phyloP scores from a whole-genome alignment of 2,888 invertebrate genomes.

The Polymixis flavicincta region DNA sequence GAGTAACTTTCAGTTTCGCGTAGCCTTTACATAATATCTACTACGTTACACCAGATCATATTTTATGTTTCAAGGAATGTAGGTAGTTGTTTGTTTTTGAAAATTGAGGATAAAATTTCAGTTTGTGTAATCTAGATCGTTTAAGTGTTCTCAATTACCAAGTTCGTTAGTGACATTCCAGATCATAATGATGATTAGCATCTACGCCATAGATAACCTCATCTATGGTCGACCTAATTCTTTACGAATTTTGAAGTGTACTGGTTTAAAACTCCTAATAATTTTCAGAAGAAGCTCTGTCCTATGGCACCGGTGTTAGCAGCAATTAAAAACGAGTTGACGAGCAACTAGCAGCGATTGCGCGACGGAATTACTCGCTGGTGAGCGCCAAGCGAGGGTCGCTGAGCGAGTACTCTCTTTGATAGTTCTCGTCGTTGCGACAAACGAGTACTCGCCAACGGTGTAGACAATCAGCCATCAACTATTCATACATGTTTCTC shows the following conservation, averaged over 20 bases:
- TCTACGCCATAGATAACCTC: not conserved
- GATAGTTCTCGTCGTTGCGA: not conserved
- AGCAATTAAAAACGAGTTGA: not conserved
- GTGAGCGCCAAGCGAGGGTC: too few relatives aligned
- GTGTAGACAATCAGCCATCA: too few relatives aligned
- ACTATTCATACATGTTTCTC: too few relatives aligned
- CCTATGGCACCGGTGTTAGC: too few relatives aligned
- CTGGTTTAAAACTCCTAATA: not conserved
- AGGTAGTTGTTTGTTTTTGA: not conserved
- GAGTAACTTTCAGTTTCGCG: conserved; percentile 10
- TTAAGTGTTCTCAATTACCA: conserved; percentile 8
- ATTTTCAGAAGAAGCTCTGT: not conserved
- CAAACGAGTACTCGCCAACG: not conserved
- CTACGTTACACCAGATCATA: not conserved
- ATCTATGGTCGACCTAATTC: not conserved
- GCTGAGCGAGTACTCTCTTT: not conserved
- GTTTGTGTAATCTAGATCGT: conserved; percentile 4
- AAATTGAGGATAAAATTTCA: not conserved
- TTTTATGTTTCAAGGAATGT: not conserved
- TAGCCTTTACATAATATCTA: conserved; percentile 9
- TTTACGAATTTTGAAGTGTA: too few relatives aligned
- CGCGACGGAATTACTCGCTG: not conserved
- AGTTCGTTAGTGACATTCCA: conserved; percentile 7
- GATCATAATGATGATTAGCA: conserved; percentile 1
- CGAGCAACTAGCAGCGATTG: not conserved